Evolutionary conservation across 2,888 invertebrate species (phyloP), one percentile per base, ranked within the genome.

Genomic region (Disparrhopalites patrizii): DNA sequence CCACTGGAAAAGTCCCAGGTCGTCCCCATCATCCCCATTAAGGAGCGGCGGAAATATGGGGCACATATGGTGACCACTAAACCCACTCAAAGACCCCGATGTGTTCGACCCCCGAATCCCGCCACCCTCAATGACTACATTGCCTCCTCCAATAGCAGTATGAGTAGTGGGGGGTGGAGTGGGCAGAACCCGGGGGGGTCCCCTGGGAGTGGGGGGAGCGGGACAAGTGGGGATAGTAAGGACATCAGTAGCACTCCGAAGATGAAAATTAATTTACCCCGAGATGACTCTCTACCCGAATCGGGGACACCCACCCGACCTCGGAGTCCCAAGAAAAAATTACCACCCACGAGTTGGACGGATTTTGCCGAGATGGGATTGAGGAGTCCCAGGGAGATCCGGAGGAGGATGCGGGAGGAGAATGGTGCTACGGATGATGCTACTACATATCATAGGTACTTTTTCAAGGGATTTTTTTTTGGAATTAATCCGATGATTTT

Each of bases 1-100:
- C 93, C 93, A 23, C 84, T 86, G 78, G 93, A 93, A 81, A 85
- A 92, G 70, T 87, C 91, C 18, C 85, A 88, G 69, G 91, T 88
- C 28, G 81, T 91, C 72, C 88, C 91, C 20, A 86, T 93, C 76
- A 85, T 92, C 71, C 91, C 93, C 27, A 85, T 91, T 75, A 87
- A 87, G 77, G 87, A 89, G 77, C 82, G 89, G 56, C 70, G 70
- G 33, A 66, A 70, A 55, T 66, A 70, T 56, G 68, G 66, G n/a
- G 61, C 65, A 1, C 58, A 68, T 55, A 57, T 68, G 15, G 67
- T 66, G 40, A 73, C 70, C 1, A 73, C 70, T 1, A 65, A 54
- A 25, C 73, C 75, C 3, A 64, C 72, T 25, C 71, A 69, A 67
- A 64, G 75, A 47, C 75, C 75, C 8, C 68, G 71, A 8, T 85